These are phyloP conservation scores for Drosophila atripex DNA, from an alignment of 2,888 invertebrate species.

Conservation along the genomic window DNA sequence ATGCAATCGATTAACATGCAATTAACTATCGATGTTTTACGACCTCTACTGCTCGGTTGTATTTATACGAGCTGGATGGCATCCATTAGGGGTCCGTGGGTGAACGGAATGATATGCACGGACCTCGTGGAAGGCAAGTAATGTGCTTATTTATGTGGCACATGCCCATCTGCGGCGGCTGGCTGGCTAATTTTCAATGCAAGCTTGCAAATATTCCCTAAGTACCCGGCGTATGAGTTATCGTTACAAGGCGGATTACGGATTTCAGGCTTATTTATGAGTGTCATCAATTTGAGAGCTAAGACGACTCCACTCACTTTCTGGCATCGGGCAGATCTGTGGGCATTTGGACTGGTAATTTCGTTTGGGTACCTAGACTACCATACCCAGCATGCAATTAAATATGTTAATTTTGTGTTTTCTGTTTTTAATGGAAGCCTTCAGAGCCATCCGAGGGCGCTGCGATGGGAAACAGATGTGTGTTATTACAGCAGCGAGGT, in stretches of 20 bases:
- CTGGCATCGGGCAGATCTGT: neutral
- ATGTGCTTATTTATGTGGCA: constrained; percentile 54
- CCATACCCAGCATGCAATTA: constrained; percentile 53
- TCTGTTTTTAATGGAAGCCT: constrained; percentile 57
- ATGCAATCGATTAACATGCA: constrained; percentile 30
- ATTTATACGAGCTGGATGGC: constrained; percentile 42
- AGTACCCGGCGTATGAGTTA: constrained; percentile 46
- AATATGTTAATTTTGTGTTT: constrained; percentile 57
- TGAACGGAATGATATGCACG: constrained; percentile 1
- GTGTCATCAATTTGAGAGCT: constrained; percentile 66
- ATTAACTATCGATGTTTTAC: constrained; percentile 37
- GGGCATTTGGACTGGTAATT: constrained; percentile 51
- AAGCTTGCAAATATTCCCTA: constrained; percentile 19
- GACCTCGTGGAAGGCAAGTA: neutral
- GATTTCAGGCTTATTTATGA: constrained; percentile 54
- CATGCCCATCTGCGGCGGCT: constrained; percentile 28
- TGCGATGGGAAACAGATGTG: constrained; percentile 54
- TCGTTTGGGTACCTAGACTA: constrained; percentile 36
- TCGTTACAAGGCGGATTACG: constrained; percentile 15
- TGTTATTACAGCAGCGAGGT: constrained; percentile 23
- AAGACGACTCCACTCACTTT: constrained; percentile 37
- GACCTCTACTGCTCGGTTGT: constrained; percentile 11
- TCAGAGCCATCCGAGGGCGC: constrained; percentile 53
- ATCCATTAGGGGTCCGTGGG: constrained; percentile 46
- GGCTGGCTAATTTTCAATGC: constrained; percentile 44